Evolutionary conservation across 2,797 vertebrate species (phyloP).

Genomic region (Enteromius mattozi): DNA sequence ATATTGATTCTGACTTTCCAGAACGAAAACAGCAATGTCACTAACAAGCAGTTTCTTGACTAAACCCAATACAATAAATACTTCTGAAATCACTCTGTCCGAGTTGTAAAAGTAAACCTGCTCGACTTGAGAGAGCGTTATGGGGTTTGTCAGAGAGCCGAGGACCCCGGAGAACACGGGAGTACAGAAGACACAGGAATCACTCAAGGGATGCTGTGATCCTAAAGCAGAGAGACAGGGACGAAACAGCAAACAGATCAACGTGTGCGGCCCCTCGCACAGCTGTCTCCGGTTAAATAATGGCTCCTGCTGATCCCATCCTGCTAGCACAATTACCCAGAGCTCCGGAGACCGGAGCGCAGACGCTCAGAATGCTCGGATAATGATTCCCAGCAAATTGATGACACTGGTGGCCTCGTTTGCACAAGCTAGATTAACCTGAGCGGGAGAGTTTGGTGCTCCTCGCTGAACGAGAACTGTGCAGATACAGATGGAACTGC

Average conservation of each 20-base stretch:
- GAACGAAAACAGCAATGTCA: conserved; percentile 6
- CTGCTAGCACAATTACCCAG: conserved; percentile 69
- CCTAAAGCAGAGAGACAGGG: conserved; percentile 64
- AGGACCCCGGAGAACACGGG: conserved; percentile 34
- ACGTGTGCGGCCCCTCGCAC: conserved; percentile 57
- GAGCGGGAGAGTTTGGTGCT: conserved; percentile 50
- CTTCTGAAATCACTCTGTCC: neutral
- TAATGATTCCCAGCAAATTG: conserved; percentile 75
- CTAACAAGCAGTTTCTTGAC: conserved; percentile 35
- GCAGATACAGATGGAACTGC: conserved; percentile 57
- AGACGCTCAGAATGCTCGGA: conserved; percentile 71
- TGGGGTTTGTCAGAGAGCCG: conserved; percentile 9
- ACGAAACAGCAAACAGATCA: conserved; percentile 67
- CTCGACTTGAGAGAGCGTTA: neutral
- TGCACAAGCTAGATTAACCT: conserved; percentile 66
- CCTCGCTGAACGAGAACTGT: conserved; percentile 57
- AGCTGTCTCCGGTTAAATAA: conserved; percentile 69
- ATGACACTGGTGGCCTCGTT: conserved; percentile 70
- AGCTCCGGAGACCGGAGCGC: conserved; percentile 64
- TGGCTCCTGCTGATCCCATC: conserved; percentile 69
- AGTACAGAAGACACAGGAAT: conserved; percentile 37
- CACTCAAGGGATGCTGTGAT: conserved; percentile 54
- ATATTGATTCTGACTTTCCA: conserved; percentile 37
- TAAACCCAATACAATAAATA: conserved; percentile 14
- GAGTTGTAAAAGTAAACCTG: neutral